A percentile compares a stretch with the other conserved stretches of the same genome.
Conservation (phyloP, 2,888 invertebrate genomes). For the Nasonovia ribisnigri region DNA sequence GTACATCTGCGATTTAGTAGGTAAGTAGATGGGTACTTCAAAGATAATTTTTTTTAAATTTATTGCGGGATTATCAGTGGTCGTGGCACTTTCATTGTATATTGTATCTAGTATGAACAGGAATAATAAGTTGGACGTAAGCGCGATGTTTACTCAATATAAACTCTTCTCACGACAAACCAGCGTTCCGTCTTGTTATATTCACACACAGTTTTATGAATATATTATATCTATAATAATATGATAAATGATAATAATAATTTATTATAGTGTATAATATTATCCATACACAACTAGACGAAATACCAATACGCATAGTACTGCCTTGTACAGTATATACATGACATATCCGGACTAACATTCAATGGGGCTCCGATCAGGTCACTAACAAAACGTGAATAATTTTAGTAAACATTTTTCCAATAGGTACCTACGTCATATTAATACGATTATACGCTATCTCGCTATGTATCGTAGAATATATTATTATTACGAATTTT, state of each 20-base stretch:
- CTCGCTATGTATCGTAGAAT: background rate
- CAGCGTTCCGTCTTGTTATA: background rate
- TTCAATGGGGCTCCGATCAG: background rate
- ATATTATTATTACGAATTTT: background rate
- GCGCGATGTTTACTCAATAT: background rate
- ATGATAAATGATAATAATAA: background rate
- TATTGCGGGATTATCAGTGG: background rate
- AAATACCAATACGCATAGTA: background rate
- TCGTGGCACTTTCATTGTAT: background rate
- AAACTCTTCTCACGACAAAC: background rate
- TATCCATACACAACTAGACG: background rate
- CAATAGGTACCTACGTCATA: background rate
- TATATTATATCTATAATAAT: background rate
- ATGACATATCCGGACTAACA: background rate
- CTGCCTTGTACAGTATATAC: background rate
- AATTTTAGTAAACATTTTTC: background rate
- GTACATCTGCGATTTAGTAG: background rate
- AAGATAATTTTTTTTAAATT: background rate
- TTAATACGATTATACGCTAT: background rate
- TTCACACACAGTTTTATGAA: background rate
- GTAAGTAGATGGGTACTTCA: background rate
- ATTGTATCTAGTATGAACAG: background rate
- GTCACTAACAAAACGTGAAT: background rate
- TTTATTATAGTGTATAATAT: background rate
- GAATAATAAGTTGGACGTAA: background rate